Evolutionary conservation across 2,888 invertebrate species (phyloP).

Genomic region (Lasioglossum lativentre): DNA sequence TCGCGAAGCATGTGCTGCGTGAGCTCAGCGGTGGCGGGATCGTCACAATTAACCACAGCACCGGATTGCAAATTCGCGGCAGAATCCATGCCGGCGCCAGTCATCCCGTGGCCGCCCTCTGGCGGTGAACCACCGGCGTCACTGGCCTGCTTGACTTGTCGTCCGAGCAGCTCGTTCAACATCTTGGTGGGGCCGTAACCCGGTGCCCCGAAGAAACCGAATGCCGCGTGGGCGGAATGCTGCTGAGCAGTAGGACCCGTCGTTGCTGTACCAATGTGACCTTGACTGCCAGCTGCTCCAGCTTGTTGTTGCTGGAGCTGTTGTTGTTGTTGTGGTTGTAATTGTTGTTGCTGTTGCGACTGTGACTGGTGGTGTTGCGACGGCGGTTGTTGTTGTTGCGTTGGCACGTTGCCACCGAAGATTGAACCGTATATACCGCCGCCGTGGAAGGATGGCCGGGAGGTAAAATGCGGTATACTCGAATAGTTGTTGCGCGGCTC

Average conservation of each 20-base stretch:
- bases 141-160: conserved; percentile 91
- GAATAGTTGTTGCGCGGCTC: conserved; percentile 97
- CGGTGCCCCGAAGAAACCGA: conserved; percentile 93
- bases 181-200: conserved; percentile 96
- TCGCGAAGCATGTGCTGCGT: conserved; percentile 95
- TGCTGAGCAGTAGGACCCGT: conserved; percentile 85
- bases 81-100: conserved; percentile 84
- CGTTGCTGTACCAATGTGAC: conserved; percentile 85
- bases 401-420: conserved; percentile 89
- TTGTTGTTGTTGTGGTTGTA: conserved; percentile 74
- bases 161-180: conserved; percentile 95
- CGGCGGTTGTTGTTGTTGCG: conserved; percentile 68
- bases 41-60: conserved; percentile 86
- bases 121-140: conserved; percentile 87
- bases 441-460: conserved; percentile 93
- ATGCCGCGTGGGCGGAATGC: conserved; percentile 88
- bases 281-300: conserved; percentile 81
- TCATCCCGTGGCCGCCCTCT: conserved; percentile 85
- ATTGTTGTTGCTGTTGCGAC: conserved; percentile 69
- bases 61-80: conserved; percentile 83
- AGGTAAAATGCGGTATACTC: conserved; percentile 91
- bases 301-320: conserved; percentile 83
- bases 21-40: conserved; percentile 86
- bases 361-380: conserved; percentile 75
- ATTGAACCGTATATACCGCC: conserved; percentile 95